A percentile compares a stretch with the other conserved stretches of the same genome.
Evolutionary conservation across 2,113 vertebrate genomes (phyloP).

Genomic region (Potamarius usumacintae): DNA sequence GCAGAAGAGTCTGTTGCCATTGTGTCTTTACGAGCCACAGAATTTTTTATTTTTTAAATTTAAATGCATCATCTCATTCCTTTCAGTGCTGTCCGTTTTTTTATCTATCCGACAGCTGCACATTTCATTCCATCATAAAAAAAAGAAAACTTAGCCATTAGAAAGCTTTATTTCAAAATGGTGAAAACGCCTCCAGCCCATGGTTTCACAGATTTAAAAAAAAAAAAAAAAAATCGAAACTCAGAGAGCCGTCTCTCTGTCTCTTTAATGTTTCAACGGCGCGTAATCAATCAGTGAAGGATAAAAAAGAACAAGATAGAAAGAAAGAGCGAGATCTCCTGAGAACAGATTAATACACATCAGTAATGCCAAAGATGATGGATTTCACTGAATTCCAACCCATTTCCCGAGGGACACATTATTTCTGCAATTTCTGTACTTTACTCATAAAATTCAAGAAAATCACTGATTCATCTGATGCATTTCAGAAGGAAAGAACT

Average conservation of each 20-base stretch:
- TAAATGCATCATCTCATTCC: not conserved
- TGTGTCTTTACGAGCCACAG: not conserved
- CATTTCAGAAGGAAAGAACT: not conserved
- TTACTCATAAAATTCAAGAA: not conserved
- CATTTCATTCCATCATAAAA: not conserved
- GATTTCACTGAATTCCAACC: not conserved
- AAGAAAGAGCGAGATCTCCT: not conserved
- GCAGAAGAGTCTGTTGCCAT: not conserved
- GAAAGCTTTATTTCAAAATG: conserved; percentile 5
- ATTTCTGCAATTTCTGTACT: not conserved
- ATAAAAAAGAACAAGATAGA: not conserved
- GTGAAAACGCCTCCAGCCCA: not conserved
- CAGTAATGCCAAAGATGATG: conserved; percentile 15
- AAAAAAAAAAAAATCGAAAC: not conserved
- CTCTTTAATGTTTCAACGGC: not conserved
- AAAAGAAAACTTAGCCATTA: not conserved
- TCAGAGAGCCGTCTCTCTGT: not conserved
- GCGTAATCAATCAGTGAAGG: not conserved
- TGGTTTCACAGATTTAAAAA: not conserved
- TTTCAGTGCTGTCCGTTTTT: not conserved
- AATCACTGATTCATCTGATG: not conserved
- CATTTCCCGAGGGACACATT: not conserved
- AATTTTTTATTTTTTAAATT: not conserved
- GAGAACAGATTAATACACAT: conserved; percentile 10
- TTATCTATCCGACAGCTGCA: not conserved